Evolutionary conservation across 2,888 invertebrate genomes (phyloP).

Genomic region (Tenthredo distinguenda): DNA sequence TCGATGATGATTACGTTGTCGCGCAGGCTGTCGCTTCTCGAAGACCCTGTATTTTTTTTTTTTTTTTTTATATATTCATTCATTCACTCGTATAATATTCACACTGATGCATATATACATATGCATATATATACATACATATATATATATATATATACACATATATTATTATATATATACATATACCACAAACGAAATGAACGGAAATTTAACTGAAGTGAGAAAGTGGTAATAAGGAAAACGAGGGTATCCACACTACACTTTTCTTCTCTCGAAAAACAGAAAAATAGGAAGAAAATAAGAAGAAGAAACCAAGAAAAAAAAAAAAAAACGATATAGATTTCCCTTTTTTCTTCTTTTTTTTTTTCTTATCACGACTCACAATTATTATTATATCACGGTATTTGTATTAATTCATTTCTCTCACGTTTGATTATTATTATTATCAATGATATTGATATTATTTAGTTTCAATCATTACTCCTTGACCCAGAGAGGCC

Average conservation of each 20-base stretch:
- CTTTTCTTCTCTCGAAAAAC: background rate
- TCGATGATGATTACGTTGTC: background rate
- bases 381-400: slow-evolving; percentile 13
- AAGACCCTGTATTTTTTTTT: background rate
- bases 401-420: background rate
- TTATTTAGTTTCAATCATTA: slow-evolving; percentile 5
- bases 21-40: background rate
- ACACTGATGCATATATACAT: background rate
- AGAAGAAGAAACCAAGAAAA: background rate
- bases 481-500: slow-evolving; percentile 38
- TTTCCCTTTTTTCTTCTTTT: background rate
- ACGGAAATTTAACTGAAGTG: background rate
- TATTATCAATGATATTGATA: background rate
- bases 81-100: background rate
- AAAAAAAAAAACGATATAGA: background rate
- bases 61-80: background rate
- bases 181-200: background rate
- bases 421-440: background rate
- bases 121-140: background rate
- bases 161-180: background rate
- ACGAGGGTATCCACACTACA: background rate
- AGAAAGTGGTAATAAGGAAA: background rate
- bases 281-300: background rate
- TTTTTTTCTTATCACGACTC: background rate
- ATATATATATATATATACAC: background rate